Conservation (phyloP, 2,888 invertebrate genomes). For the Sturmia bella region DNA sequence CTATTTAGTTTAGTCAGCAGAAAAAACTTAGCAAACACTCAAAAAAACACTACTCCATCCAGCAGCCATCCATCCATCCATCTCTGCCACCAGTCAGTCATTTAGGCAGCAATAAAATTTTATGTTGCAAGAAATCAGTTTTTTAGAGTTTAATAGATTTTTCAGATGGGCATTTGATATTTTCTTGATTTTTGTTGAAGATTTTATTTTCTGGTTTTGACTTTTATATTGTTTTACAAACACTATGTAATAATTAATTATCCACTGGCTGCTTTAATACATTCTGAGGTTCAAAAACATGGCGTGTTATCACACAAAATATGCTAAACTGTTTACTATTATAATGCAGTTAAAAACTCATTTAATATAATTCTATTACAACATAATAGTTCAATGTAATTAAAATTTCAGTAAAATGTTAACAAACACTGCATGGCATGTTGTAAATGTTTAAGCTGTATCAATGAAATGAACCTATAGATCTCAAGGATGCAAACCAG, state of each 20-base stretch:
- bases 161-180: conserved; percentile 36
- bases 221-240: conserved; percentile 35
- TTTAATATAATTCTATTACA: too few species aligned
- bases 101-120: conserved; percentile 19
- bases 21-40: conserved; percentile 15
- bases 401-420: too few species aligned
- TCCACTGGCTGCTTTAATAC: too few species aligned
- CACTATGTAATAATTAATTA: not conserved
- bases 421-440: too few species aligned
- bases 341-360: too few species aligned
- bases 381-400: too few species aligned
- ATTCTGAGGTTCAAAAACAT: too few species aligned
- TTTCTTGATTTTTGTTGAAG: not conserved
- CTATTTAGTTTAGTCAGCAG: conserved; percentile 59
- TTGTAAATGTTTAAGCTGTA: too few species aligned
- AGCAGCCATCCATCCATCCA: not conserved
- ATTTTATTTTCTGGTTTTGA: conserved; percentile 12
- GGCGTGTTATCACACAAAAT: too few species aligned
- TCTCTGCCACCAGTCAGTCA: not conserved
- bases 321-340: too few species aligned
- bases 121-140: not conserved
- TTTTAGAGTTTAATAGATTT: conserved; percentile 36
- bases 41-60: not conserved
- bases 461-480: too few species aligned
- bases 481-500: too few species aligned